A percentile compares a stretch with the other conserved stretches of the same genome.
These are phyloP conservation scores for Chaetophractus vellerosus DNA, from an alignment of 2,797 vertebrate species.

Conservation along the genomic window DNA sequence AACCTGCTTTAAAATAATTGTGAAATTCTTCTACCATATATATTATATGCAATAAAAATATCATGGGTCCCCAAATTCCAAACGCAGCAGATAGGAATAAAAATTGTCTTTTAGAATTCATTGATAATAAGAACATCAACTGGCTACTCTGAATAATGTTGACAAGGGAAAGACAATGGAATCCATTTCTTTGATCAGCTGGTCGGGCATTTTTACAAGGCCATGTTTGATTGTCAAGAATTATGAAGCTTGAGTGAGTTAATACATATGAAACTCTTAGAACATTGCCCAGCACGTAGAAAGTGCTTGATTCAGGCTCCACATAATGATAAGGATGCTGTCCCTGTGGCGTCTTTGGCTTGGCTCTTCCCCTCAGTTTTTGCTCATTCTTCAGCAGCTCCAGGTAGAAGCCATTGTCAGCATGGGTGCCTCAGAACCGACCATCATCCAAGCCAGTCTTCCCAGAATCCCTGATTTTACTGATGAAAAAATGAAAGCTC, in stretches of 20 bases:
- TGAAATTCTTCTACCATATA: conserved; percentile 29
- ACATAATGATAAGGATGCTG: neutral
- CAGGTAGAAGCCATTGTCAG: neutral
- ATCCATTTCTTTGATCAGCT: neutral
- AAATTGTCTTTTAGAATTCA: neutral
- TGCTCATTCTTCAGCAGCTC: neutral
- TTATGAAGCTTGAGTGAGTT: neutral
- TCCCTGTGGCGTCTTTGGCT: neutral
- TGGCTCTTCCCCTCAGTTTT: neutral
- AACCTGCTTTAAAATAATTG: conserved; percentile 84
- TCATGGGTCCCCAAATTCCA: conserved; percentile 23
- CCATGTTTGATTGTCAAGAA: neutral
- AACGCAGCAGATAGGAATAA: neutral
- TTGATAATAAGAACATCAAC: neutral
- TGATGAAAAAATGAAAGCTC: neutral
- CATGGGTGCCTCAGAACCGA: neutral
- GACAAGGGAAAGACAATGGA: neutral
- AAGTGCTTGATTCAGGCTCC: neutral
- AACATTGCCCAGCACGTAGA: neutral
- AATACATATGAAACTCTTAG: neutral
- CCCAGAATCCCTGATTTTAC: neutral
- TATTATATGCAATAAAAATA: conserved; percentile 43
- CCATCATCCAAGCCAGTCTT: neutral
- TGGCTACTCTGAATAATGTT: neutral
- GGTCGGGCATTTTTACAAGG: neutral